Conservation (phyloP, 1,140 invertebrate species). For the Linepithema humile region DNA sequence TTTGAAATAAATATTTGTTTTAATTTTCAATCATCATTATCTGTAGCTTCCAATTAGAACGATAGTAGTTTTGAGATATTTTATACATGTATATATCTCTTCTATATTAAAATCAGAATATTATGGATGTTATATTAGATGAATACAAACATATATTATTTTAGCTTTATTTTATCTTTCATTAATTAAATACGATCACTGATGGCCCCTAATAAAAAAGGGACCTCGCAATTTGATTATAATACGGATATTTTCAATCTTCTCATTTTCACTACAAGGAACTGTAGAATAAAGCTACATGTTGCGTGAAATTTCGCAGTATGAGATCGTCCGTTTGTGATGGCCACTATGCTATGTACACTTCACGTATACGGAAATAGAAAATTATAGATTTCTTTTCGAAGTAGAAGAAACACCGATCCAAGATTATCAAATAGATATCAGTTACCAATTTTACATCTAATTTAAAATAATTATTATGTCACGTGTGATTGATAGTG, state of each 20-base stretch:
- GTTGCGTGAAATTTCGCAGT: neutral
- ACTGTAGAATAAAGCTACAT: neutral
- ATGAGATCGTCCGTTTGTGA: conserved; percentile 8
- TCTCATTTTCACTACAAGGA: neutral
- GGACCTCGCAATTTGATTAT: neutral
- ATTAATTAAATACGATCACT: conserved; percentile 1
- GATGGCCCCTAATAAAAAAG: neutral
- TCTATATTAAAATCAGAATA: neutral
- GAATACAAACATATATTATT: neutral
- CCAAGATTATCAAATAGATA: neutral
- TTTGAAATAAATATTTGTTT: neutral
- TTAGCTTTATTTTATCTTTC: neutral
- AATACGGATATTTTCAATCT: neutral
- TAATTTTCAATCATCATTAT: neutral
- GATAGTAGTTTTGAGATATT: neutral
- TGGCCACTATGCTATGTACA: neutral
- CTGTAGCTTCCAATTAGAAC: neutral
- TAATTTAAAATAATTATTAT: conserved; percentile 21
- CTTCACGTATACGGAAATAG: neutral
- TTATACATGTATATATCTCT: neutral
- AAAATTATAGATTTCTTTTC: neutral
- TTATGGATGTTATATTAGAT: neutral
- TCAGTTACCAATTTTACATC: neutral
- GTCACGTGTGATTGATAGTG: neutral
- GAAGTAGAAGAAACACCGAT: neutral